A percentile compares a stretch with the other conserved stretches of the same genome.
These are phyloP conservation scores for Protobothrops flavoviridis DNA, from an alignment of 2,113 vertebrate species.

Conservation along the genomic window DNA sequence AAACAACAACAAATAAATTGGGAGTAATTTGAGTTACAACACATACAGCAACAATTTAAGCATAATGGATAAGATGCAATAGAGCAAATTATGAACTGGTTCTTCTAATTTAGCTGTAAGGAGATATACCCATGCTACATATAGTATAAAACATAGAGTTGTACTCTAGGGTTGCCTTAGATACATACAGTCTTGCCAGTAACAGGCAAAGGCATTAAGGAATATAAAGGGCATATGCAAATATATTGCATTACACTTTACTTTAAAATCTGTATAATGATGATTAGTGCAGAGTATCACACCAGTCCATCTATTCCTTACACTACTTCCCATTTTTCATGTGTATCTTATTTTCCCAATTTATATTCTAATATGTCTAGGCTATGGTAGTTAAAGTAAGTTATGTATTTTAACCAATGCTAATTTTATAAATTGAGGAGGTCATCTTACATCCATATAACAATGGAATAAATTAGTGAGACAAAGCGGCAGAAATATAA, in stretches of 20 bases:
- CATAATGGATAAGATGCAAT: neutral
- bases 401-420: neutral
- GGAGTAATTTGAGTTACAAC: neutral
- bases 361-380: neutral
- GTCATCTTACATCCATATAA: neutral
- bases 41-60: neutral
- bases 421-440: neutral
- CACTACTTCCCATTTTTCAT: neutral
- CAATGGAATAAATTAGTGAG: neutral
- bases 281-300: neutral
- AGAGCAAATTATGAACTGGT: neutral
- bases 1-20: neutral
- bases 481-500: neutral
- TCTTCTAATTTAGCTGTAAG: neutral
- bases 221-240: neutral
- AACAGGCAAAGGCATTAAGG: neutral
- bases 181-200: neutral
- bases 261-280: neutral
- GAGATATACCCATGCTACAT: neutral
- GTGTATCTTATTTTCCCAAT: neutral
- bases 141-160: neutral
- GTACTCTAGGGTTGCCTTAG: neutral
- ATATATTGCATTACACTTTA: neutral
- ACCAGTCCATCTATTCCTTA: neutral
- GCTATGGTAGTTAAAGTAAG: neutral